Evolutionary conservation across 2,888 invertebrate species (phyloP).

Genomic region (Agrypnus murinus): DNA sequence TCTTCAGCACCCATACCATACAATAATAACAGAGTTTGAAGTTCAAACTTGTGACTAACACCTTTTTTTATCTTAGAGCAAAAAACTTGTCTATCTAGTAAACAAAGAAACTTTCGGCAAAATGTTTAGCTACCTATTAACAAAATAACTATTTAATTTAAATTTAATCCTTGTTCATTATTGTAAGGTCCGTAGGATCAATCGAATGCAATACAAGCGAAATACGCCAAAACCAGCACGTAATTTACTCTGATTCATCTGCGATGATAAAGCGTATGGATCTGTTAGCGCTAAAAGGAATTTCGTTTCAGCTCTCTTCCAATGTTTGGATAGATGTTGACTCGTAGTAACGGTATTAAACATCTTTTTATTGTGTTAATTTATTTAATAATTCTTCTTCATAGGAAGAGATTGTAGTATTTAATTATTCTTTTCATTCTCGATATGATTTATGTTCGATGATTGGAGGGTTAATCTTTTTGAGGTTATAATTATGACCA

Average conservation of each 20-base stretch:
- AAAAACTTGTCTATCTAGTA: conserved; percentile 15
- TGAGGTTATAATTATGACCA: no score
- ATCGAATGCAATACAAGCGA: conserved; percentile 21
- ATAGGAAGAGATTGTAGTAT: background rate
- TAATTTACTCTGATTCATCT: conserved; percentile 37
- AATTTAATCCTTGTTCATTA: conserved; percentile 1
- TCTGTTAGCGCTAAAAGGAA: conserved; percentile 33
- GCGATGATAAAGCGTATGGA: conserved; percentile 31
- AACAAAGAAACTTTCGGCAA: background rate
- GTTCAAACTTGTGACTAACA: conserved; percentile 8
- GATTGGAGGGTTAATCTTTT: conserved; percentile 14
- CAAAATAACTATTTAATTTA: conserved; percentile 8
- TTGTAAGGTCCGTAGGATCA: background rate
- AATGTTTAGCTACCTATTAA: background rate
- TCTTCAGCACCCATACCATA: background rate
- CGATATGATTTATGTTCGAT: conserved; percentile 11
- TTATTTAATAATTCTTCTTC: no score
- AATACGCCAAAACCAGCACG: conserved; percentile 30
- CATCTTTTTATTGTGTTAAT: no score
- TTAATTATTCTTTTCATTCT: background rate
- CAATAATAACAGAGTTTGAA: background rate
- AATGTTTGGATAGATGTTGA: conserved; percentile 5
- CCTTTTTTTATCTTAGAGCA: background rate
- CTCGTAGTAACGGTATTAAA: conserved; percentile 2
- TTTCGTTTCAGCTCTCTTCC: conserved; percentile 20